Percentiles rank a stretch among this genome's conserved stretches.
phyloP scores from a whole-genome alignment of 2,888 invertebrate genomes.

The Caradrina clavipalpis region DNA sequence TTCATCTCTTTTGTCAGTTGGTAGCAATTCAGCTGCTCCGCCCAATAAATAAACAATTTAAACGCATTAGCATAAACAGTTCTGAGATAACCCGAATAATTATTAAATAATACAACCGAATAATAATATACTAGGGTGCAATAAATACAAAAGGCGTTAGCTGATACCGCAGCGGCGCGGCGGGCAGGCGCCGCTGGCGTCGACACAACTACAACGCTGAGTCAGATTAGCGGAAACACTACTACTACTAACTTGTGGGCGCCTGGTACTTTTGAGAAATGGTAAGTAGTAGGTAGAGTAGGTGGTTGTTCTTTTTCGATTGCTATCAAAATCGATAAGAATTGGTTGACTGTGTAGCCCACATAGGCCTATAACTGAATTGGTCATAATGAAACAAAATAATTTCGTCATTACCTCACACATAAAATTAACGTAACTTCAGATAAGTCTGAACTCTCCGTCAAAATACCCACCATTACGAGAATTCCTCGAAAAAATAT shows the following conservation, averaged over 20 bases:
- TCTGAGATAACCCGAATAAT: slow-evolving; percentile 58
- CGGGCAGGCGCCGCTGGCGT: slow-evolving; percentile 75
- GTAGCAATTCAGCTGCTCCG: slow-evolving; percentile 44
- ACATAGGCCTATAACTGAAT: not conserved
- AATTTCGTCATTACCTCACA: slow-evolving; percentile 3
- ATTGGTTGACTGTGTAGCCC: no score
- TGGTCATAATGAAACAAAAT: slow-evolving; percentile 8
- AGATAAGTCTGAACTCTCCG: not conserved
- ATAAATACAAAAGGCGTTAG: slow-evolving; percentile 70
- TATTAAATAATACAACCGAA: slow-evolving; percentile 63
- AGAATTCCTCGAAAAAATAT: slow-evolving; percentile 36
- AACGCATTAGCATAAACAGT: slow-evolving; percentile 48
- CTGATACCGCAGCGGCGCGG: slow-evolving; percentile 61
- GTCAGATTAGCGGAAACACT: slow-evolving; percentile 75
- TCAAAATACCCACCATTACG: slow-evolving; percentile 26
- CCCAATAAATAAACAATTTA: slow-evolving; percentile 43
- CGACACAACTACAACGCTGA: slow-evolving; percentile 74
- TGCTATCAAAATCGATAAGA: not conserved
- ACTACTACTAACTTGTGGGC: slow-evolving; percentile 69
- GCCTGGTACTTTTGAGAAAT: slow-evolving; percentile 73
- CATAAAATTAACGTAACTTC: slow-evolving; percentile 11
- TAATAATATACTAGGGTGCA: slow-evolving; percentile 73
- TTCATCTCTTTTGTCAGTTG: slow-evolving; percentile 20
- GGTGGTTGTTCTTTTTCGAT: slow-evolving; percentile 13
- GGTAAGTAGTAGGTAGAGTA: slow-evolving; percentile 19